Evolutionary conservation across 2,888 invertebrate species (phyloP), one percentile per base, ranked within the genome.

Genomic region (Mechanitis mazaeus): DNA sequence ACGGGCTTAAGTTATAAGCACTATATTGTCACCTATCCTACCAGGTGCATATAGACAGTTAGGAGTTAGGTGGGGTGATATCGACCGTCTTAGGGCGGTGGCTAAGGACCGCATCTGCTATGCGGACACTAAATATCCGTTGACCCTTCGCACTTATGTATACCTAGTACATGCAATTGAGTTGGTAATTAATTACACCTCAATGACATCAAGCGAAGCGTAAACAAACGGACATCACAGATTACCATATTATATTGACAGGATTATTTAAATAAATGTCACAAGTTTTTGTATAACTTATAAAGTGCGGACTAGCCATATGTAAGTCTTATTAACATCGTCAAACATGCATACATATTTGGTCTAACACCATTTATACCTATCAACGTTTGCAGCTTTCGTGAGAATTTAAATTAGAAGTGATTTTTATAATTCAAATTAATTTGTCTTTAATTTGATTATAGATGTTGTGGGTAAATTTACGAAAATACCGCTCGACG

Each of bases 61-160:
- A 80, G 83, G 80, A 82, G 83, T 78, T 83, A 82, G 81, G 84
- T 83, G 85, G 87, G 87, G 87, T 85, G 87, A 84, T 88, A 89
- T 90, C 88, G 89, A 90, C 89, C 89, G 89, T 88, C 89, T 89
- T 89, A 83, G 85, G 86, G 84, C 83, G 85, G 81, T 81, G 85
- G 83, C 86, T 83, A 86, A 88, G 87, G 84, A 86, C 85, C 85
- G 85, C 87, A 87, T 87, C 87, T 85, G 86, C 85, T 85, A 85
- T 84, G 85, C 85, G 85, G 84, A 82, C 84, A 85, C 87, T 87
- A 85, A 87, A 84, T 87, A 88, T 86, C 83, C 87, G 83, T 87
- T 87, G 88, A 88, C 87, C 88, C 85, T 85, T 83, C 77, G 70
- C 69, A 66, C 72, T 75, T 84, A 84, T 84, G 79, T 78, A 74